Base-by-base conservation (phyloP, 2,888 invertebrate genomes). In the Nudaria mundana region DNA sequence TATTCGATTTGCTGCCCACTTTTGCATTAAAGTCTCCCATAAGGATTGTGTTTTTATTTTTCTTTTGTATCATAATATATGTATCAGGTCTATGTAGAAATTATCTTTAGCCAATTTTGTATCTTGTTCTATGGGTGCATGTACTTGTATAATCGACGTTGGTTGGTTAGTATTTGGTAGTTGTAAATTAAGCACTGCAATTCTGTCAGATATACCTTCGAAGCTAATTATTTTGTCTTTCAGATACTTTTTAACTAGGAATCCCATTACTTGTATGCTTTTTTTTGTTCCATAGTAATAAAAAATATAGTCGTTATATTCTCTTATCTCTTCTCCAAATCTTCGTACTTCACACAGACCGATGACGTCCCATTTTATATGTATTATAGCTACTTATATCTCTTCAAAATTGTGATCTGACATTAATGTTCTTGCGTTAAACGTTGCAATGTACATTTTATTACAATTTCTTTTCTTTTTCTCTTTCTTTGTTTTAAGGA, bases 301-400 rank as follows among this genome's bases (percentile, higher is more conserved):
- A 14, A 52, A 14, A 10, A 47, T 44, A 14, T 38, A 45, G 3
- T 48, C 24, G 4, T n/a, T 2, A 4, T 10, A 12, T 22, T 35
- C 13, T 28, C 12, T 18, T 7, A 31, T 31, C 3, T 12, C 10
- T 16, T 34, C 25, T 18, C 8, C 10, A 2, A n/a, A 6, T n/a
- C n/a, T n/a, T n/a, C n/a, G n/a, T n/a, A n/a, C n/a, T n/a, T n/a
- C n/a, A n/a, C n/a, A n/a, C n/a, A 46, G 2, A 1, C 46, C 49
- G 1, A 50, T 1, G n/a, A 46, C 46, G 28, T 46, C 45, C 43
- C 44, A 50, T 5, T 37, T 46, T 1, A 45, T 32, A 5, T 7
- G 13, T 2, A 40, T 6, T 8, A 45, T n/a, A 1, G 43, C 49
- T 10, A 41, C 10, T 37, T 44, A 37, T 4, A 50, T 15, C 37